A percentile compares a stretch with the other conserved stretches of the same genome.
Evolutionary conservation across 2,113 vertebrate genomes (phyloP).

Genomic region (Orycteropus afer): DNA sequence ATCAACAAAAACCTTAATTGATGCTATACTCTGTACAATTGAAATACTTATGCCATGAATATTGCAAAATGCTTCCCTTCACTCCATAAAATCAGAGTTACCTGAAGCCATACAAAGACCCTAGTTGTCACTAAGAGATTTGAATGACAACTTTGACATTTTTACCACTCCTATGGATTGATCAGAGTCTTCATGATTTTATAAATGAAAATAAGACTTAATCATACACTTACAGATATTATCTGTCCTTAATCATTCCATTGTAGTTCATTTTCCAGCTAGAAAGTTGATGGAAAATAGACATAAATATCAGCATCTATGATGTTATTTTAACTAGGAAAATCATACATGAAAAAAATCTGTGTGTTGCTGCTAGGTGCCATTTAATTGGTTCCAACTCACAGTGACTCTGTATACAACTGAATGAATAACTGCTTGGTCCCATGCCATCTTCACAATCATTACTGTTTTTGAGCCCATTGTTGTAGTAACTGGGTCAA

Average conservation of each 20-base stretch:
- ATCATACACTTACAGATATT: background rate
- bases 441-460: no score
- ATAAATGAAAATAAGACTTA: background rate
- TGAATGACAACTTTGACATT: constrained; percentile 23
- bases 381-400: no score
- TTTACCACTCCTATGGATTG: constrained; percentile 9
- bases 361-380: no score
- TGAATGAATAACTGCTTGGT: no score
- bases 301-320: background rate
- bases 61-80: constrained; percentile 51
- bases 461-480: no score
- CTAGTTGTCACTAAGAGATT: background rate
- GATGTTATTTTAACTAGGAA: background rate
- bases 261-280: background rate
- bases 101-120: background rate
- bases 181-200: constrained; percentile 14
- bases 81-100: background rate
- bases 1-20: background rate
- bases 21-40: constrained; percentile 7
- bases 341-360: background rate
- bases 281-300: background rate
- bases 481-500: no score
- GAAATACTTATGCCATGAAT: background rate
- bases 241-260: background rate
- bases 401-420: no score